Evolutionary conservation across 2,113 vertebrate species (phyloP).

Genomic region (Tetraodon nigroviridis): DNA sequence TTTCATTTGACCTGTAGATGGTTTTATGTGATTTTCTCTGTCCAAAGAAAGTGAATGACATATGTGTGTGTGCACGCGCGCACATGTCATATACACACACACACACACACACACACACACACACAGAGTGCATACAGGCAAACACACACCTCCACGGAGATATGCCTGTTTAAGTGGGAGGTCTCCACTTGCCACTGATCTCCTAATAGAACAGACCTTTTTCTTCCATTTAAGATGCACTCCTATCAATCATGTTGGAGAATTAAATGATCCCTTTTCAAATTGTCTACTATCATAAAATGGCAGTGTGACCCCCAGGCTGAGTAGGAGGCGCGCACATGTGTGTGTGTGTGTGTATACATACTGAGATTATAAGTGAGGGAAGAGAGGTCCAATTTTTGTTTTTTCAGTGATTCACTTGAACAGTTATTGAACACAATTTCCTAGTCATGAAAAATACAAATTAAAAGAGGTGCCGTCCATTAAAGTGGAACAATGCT

Average conservation of each 20-base stretch:
- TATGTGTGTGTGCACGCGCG: too few species aligned
- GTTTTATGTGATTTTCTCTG: constrained; percentile 73
- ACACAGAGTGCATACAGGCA: constrained; percentile 24
- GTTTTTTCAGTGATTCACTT: constrained; percentile 90
- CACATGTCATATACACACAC: constrained; percentile 17
- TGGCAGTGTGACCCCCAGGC: constrained; percentile 86
- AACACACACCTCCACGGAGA: constrained; percentile 39
- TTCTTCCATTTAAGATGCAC: constrained; percentile 87
- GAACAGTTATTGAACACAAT: constrained; percentile 96
- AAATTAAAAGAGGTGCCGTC: constrained; percentile 90
- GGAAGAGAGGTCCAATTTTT: constrained; percentile 78
- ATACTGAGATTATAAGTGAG: constrained; percentile 6
- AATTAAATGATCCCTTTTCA: constrained; percentile 97
- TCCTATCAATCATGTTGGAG: constrained; percentile 92
- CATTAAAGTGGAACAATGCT: constrained; percentile 91
- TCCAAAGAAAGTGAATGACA: constrained; percentile 57
- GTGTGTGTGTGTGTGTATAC: constrained; percentile 29
- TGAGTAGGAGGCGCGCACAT: constrained; percentile 19
- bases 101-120: constrained; percentile 34
- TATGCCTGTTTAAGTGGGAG: constrained; percentile 93
- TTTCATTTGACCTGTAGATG: constrained; percentile 96
- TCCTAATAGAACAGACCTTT: constrained; percentile 96
- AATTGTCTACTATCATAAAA: constrained; percentile 97
- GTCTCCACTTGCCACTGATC: constrained; percentile 92
- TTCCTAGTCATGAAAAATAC: constrained; percentile 90